Evolutionary conservation across 2,797 vertebrate species (phyloP).

Genomic region (Poecilia wingei): DNA sequence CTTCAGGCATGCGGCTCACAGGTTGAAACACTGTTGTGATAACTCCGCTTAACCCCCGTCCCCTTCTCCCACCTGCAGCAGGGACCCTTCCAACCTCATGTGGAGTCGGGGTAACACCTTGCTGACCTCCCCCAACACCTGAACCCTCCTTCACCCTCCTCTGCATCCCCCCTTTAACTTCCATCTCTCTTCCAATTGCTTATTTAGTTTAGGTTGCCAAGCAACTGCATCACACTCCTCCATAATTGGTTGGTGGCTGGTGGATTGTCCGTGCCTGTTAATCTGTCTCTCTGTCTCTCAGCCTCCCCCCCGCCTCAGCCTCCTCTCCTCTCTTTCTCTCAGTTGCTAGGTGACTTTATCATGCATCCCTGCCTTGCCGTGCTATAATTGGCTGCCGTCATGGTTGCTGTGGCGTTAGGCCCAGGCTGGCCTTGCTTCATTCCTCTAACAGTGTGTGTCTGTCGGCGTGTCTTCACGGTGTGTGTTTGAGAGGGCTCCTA

Average conservation of each 20-base stretch:
- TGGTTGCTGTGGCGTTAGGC: slow-evolving; percentile 82
- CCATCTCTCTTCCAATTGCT: slow-evolving; percentile 48
- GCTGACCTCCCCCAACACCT: slow-evolving; percentile 43
- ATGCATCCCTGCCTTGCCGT: slow-evolving; percentile 73
- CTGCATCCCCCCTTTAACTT: slow-evolving; percentile 28
- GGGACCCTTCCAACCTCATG: slow-evolving; percentile 29
- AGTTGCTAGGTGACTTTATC: slow-evolving; percentile 91
- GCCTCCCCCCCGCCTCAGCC: not conserved
- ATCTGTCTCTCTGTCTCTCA: slow-evolving; percentile 61
- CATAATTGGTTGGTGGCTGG: slow-evolving; percentile 75
- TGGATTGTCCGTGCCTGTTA: slow-evolving; percentile 77
- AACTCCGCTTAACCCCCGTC: slow-evolving; percentile 8
- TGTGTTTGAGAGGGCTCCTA: slow-evolving; percentile 49
- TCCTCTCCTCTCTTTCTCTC: slow-evolving; percentile 53
- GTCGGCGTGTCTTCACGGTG: slow-evolving; percentile 25
- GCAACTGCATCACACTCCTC: slow-evolving; percentile 84
- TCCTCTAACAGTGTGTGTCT: slow-evolving; percentile 59
- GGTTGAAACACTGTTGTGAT: not conserved
- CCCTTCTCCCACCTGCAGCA: slow-evolving; percentile 7
- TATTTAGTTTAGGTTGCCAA: slow-evolving; percentile 83
- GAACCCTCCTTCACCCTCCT: slow-evolving; percentile 34
- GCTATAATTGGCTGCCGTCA: slow-evolving; percentile 87
- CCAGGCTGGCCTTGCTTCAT: slow-evolving; percentile 81
- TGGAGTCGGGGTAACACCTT: slow-evolving; percentile 39
- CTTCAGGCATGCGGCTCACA: not conserved